Base-by-base conservation (phyloP, 2,888 invertebrate genomes). In the Lordiphosa andalusiaca region DNA sequence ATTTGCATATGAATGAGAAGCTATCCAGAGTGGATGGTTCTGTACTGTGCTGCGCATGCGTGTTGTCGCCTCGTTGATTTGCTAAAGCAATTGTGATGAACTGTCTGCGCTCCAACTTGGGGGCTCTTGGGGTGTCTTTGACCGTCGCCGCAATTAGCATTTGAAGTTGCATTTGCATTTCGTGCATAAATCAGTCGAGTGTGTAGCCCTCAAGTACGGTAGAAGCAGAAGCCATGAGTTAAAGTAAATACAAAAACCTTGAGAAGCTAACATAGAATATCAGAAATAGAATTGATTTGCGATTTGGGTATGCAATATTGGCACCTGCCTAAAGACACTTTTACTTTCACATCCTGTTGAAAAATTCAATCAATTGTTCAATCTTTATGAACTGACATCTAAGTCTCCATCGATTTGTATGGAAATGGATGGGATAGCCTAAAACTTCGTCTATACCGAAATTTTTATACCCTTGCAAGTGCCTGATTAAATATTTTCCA, bases 1-100 rank as follows among this genome's bases (percentile, higher is more conserved):
- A 83, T 84, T 83, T 84, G 83, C 82, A 83, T 83, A 83, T 83
- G 85, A 84, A 85, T 83, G 81, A 77, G 67, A 48, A 52, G 50
- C 10, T 44, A 38, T 42, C 42, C 44, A 30, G 46, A 48, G 50
- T 47, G 53, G 36, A 36, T n/a, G 30, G 33, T 47, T 61, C 46
- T 13, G 25, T n/a, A 19, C 19, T 19, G 19, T 19, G 19, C 37
- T 64, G 62, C 55, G 59, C 67, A 62, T 62, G 69, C 69, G 69
- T 54, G 49, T 56, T 61, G 65, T 63, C 67, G 56, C 67, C 60
- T 67, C 68, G 59, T 52, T 72, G 74, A 74, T 74, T 67, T 74
- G 62, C 62, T 69, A 66, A 71, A 58, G 61, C 61, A 70, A 71
- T 63, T 73, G 71, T 84, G 81, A 84, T 70, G 81, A 71, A 76